Percentiles rank a stretch among this genome's conserved stretches.
Evolutionary conservation across 2,113 vertebrate genomes (phyloP).

Genomic region (Neomonachus schauinslandi): DNA sequence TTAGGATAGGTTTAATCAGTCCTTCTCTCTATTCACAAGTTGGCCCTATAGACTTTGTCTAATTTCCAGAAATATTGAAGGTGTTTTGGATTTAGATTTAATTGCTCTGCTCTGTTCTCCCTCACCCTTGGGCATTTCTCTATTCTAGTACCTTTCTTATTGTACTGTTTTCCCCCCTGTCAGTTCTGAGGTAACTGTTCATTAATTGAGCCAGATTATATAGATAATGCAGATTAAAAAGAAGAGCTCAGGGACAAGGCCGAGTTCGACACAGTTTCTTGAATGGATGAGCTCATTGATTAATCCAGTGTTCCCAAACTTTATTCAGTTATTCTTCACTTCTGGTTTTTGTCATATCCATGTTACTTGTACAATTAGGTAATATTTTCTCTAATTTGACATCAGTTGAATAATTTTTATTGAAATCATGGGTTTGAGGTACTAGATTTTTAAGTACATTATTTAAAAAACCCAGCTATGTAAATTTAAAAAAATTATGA

Average conservation of each 20-base stretch:
- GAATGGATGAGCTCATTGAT: background rate
- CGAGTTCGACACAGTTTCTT: background rate
- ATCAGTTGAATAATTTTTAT: background rate
- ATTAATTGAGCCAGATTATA: background rate
- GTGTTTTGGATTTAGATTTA: constrained; percentile 28
- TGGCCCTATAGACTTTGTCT: background rate
- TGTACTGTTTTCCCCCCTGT: background rate
- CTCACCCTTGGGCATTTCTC: background rate
- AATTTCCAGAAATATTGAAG: background rate
- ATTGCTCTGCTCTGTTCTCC: background rate
- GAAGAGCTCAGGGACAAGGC: background rate
- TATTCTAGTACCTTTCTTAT: background rate
- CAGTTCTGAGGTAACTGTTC: background rate
- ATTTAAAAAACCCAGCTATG: background rate
- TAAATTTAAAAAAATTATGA: background rate
- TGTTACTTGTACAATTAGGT: background rate
- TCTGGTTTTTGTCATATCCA: background rate
- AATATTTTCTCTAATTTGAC: constrained; percentile 17
- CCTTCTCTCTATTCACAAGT: background rate
- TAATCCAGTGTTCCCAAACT: background rate
- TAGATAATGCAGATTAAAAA: background rate
- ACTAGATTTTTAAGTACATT: background rate
- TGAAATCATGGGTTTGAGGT: background rate
- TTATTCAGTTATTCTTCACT: background rate
- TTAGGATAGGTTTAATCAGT: background rate